Evolutionary conservation across 2,113 vertebrate species (phyloP).

Genomic region (Sprattus sprattus): DNA sequence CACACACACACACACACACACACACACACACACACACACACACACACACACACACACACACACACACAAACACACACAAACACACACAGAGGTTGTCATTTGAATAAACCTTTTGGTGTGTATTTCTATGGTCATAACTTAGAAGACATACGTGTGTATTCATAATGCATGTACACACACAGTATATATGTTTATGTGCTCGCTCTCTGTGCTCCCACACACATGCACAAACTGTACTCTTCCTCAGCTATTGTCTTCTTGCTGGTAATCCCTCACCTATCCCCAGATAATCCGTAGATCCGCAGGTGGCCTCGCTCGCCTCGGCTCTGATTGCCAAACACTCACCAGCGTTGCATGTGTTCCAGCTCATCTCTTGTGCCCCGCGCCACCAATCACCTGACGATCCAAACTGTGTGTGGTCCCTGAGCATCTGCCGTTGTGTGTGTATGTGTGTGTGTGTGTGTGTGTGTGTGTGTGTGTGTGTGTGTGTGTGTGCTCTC

Average conservation of each 20-base stretch:
- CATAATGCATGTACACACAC: not conserved
- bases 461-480: not conserved
- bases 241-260: not conserved
- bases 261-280: not conserved
- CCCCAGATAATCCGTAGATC: not conserved
- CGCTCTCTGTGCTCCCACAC: not conserved
- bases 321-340: not conserved
- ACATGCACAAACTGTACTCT: too few relatives aligned
- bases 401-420: not conserved
- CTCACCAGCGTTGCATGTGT: too few relatives aligned
- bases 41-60: too few relatives aligned
- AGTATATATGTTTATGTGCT: not conserved
- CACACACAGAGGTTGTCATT: too few relatives aligned
- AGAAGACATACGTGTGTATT: too few relatives aligned
- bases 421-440: not conserved
- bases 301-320: not conserved
- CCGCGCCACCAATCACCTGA: not conserved
- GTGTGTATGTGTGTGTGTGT: not conserved
- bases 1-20: not conserved
- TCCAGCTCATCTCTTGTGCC: not conserved
- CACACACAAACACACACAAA: too few relatives aligned
- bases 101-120: too few relatives aligned
- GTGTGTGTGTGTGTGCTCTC: not conserved
- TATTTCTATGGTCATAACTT: too few relatives aligned
- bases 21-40: not conserved